Evolutionary conservation across 1,140 invertebrate genomes (phyloP), one percentile per base, ranked within the genome.

Genomic region (Hylyphantes graminicola): DNA sequence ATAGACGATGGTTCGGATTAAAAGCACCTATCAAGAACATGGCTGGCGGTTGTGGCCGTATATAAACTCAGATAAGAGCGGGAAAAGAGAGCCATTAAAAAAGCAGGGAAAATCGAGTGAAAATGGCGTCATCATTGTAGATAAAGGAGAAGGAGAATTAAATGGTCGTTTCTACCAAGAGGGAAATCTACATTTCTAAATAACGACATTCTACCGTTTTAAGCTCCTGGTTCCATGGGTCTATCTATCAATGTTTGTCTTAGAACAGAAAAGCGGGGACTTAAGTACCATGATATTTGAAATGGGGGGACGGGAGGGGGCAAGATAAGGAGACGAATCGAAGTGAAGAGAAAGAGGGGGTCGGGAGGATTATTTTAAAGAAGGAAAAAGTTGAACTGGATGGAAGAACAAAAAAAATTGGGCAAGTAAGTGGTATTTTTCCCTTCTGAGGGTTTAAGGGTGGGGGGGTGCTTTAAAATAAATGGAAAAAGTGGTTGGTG

Each of bases 181-280:
- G 50, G 76, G 65, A 80, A 80, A 80, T 80, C 77, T 80, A 80
- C 77, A 80, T 80, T 80, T 80, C 77, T 80, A 80, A 80, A 80
- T 80, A 80, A 80, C 77, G 77, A 80, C 77, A 70, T 80, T 78
- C 76, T 78, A 21, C 73, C 63, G 76, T 78, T 65, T 80, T 80
- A 70, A 78, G 76, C 76, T 78, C 35, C 61, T 67, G 17, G 77
- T 54, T 57, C 51, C 64, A 53, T 61, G 50, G 15, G 65, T 80
- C 77, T 80, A 80, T 80, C 77, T 80, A 80, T 80, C 77, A 70
- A 70, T 80, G 77, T 80, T 80, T 80, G 64, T 80, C 76, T 64
- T 67, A 78, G 61, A 67, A 35, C 21, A 63, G 76, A 78, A 78
- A 74, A 78, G 65, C 67, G 55, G 65, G 13, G 65, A 57, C 77